These are phyloP conservation scores for Axis porcinus DNA, from an alignment of 2,113 vertebrate genomes.

Conservation along the genomic window DNA sequence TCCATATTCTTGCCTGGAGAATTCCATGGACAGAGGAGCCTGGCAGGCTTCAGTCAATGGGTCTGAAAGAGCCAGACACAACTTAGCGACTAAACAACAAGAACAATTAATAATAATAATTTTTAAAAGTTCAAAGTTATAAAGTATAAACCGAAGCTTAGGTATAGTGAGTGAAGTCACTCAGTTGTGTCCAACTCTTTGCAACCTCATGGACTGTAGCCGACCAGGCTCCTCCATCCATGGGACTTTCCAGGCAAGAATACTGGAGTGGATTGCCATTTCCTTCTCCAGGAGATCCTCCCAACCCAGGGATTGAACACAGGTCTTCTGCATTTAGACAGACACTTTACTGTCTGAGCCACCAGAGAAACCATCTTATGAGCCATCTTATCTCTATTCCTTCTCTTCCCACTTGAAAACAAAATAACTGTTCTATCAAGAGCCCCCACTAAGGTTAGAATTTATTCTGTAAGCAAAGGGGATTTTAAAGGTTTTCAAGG, in stretches of 20 bases:
- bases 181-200: background rate
- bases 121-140: background rate
- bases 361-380: background rate
- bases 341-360: background rate
- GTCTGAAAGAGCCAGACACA: background rate
- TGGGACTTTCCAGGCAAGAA: background rate
- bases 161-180: background rate
- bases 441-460: background rate
- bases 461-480: background rate
- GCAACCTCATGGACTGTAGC: background rate
- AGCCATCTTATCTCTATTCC: background rate
- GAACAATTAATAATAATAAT: background rate
- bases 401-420: background rate
- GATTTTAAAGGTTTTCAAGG: background rate
- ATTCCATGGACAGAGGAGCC: background rate
- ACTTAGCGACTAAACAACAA: background rate
- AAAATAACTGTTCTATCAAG: background rate
- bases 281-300: background rate
- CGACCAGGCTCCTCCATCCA: background rate
- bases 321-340: background rate
- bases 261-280: background rate
- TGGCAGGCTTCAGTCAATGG: background rate
- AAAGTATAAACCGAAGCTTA: background rate
- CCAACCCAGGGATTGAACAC: background rate
- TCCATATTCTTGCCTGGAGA: background rate